These are phyloP conservation scores for Neogobius melanostomus DNA, from an alignment of 2,113 vertebrate genomes.

Conservation along the genomic window DNA sequence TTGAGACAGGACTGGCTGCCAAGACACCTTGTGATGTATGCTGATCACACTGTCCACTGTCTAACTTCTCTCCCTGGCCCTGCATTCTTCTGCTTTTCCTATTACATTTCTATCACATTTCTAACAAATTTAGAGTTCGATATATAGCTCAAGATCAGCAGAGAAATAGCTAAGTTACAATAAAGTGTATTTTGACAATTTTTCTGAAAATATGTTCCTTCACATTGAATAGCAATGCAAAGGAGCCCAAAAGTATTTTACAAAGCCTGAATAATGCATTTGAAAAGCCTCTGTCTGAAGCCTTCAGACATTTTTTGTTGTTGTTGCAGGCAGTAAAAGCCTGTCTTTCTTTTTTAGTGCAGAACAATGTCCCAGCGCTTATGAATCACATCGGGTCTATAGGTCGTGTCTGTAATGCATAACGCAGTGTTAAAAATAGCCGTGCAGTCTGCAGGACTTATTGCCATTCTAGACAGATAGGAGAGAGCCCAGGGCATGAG, in stretches of 20 bases:
- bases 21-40: not conserved
- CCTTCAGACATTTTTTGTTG: not conserved
- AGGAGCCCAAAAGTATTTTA: too few species aligned
- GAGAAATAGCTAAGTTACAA: not conserved
- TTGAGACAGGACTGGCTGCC: not conserved
- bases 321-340: conserved; percentile 44
- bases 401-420: conserved; percentile 51
- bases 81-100: not conserved
- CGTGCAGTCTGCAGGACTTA: conserved; percentile 34
- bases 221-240: too few species aligned
- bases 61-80: not conserved
- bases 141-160: too few species aligned
- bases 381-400: conserved; percentile 41
- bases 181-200: conserved; percentile 34
- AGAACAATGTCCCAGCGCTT: conserved; percentile 38
- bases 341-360: conserved; percentile 27
- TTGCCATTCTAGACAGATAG: conserved; percentile 57
- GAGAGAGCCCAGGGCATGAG: conserved; percentile 40
- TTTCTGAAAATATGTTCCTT: too few species aligned
- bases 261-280: not conserved
- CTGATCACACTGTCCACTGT: not conserved
- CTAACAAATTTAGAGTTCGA: too few species aligned
- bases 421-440: conserved; percentile 49
- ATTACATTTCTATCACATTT: not conserved
- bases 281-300: not conserved